Evolutionary conservation across 2,888 invertebrate genomes (phyloP), one percentile per base, ranked within the genome.

Genomic region (Torymus auratus): DNA sequence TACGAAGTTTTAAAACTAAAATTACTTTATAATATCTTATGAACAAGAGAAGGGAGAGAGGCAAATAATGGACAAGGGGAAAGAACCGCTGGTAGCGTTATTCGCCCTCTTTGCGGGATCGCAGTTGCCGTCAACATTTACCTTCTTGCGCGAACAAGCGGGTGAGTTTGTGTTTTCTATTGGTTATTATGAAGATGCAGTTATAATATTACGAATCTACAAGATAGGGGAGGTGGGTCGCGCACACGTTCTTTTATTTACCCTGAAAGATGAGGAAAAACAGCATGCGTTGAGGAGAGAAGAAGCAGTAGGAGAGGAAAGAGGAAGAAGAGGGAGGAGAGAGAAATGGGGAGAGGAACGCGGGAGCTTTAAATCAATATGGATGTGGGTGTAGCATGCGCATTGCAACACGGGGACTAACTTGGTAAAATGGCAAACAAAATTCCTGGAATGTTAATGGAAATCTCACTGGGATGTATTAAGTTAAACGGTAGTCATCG

Each of bases 331-430:
- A 70, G 75, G 68, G 77, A 74, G 77, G 78, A 82, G 60, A 64
- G 81, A 64, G 77, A 80, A 72, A 77, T 78, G 83, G 82, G 83
- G 83, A 72, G 74, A 78, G 71, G 73, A 83, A 84, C 84, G 84
- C 82, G 71, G 73, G 64, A 77, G 78, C 78, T 82, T 75, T 85
- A 85, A 89, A 89, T 89, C 89, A 87, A 89, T 89, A 89, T 88
- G 86, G 85, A 85, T 83, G 86, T 85, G 86, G 86, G 85, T 20
- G 20, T 84, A 86, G 88, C 88, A 88, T 89, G 88, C 89, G 88
- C 89, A 85, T 86, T 86, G 87, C 87, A 85, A 85, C 84, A 17
- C 53, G 3, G 80, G 83, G 28, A 28, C 82, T 84, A 83, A 85
- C 85, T 85, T 86, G 52, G 83, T 82, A 81, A 86, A 86, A 84